Evolutionary conservation across 53 echinoderm and acorn worm genomes (phyloP).

Genomic region (Actinopyga echinites): DNA sequence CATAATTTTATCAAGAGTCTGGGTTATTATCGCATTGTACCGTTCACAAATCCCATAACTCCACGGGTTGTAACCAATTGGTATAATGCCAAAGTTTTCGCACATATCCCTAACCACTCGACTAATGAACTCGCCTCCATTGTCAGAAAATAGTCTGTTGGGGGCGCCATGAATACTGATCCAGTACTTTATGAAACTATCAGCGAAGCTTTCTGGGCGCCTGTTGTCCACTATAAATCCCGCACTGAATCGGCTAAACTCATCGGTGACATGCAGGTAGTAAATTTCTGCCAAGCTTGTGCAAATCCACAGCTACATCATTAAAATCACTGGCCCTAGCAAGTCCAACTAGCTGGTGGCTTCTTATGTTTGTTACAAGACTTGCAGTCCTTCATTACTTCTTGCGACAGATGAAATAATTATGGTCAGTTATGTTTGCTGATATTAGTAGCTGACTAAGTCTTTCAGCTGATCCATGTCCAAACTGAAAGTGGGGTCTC

Average conservation of each 20-base stretch:
- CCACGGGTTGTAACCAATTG: constrained; percentile 18
- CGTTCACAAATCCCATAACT: constrained; percentile 25
- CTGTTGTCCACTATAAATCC: constrained; percentile 45
- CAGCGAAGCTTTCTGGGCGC: constrained; percentile 12
- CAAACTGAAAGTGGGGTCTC: constrained; percentile 51
- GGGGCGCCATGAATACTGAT: constrained; percentile 48
- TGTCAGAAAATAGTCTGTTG: constrained; percentile 42
- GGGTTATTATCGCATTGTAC: neutral
- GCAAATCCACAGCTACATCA: constrained; percentile 56
- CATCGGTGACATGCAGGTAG: constrained; percentile 57
- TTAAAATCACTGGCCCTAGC: constrained; percentile 49
- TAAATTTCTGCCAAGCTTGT: constrained; percentile 29
- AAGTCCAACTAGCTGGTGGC: constrained; percentile 24
- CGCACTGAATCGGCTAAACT: constrained; percentile 47
- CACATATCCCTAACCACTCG: constrained; percentile 14
- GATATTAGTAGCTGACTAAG: constrained; percentile 38
- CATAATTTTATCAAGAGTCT: constrained; percentile 3
- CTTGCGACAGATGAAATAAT: constrained; percentile 16
- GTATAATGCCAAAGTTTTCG: neutral
- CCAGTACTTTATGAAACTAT: constrained; percentile 51
- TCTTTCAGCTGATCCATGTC: constrained; percentile 43
- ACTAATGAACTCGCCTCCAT: constrained; percentile 46
- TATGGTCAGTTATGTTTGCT: constrained; percentile 37
- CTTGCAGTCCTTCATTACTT: constrained; percentile 40
- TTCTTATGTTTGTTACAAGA: constrained; percentile 48